These are phyloP conservation scores for Pentamera pediparva DNA, from an alignment of 53 echinoderm and acorn worm species.

Conservation along the genomic window DNA sequence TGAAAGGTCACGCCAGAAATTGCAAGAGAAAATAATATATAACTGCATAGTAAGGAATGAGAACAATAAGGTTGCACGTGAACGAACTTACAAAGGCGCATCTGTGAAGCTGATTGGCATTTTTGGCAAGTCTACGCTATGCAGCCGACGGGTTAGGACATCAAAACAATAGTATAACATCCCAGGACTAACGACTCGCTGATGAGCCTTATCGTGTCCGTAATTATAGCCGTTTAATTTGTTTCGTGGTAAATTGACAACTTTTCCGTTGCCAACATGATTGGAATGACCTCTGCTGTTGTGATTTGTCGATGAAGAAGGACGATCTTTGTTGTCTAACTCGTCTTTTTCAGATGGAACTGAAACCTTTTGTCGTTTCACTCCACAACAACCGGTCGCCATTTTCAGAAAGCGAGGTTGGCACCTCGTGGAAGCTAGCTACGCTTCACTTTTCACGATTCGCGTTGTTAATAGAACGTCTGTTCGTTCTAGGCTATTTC, in stretches of 20 bases:
- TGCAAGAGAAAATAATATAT: too few species aligned
- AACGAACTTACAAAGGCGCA: conserved; percentile 97
- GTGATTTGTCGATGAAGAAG: conserved; percentile 19
- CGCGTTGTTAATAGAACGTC: too few species aligned
- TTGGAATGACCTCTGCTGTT: conserved; percentile 27
- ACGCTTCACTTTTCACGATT: too few species aligned
- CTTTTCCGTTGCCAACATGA: conserved; percentile 46
- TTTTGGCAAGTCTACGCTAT: conserved; percentile 65
- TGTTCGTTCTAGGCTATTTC: too few species aligned
- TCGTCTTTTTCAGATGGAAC: conserved; percentile 86
- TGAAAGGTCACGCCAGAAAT: too few species aligned
- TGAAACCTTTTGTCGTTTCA: conserved; percentile 96
- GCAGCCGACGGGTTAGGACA: conserved; percentile 75
- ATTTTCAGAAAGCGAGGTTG: too few species aligned
- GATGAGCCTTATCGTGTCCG: conserved; percentile 29
- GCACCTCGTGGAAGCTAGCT: too few species aligned
- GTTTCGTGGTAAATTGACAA: conserved; percentile 38
- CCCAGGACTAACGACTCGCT: conserved; percentile 84
- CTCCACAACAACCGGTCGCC: conserved; percentile 99
- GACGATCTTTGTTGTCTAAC: conserved; percentile 27
- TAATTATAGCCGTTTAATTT: conserved; percentile 50
- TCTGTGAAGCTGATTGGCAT: conserved; percentile 89
- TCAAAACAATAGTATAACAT: conserved; percentile 99
- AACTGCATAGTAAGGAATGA: too few species aligned
- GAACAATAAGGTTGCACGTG: too few species aligned